Evolutionary conservation across 2,113 vertebrate species (phyloP).

Genomic region (Rhabdomys dilectus): DNA sequence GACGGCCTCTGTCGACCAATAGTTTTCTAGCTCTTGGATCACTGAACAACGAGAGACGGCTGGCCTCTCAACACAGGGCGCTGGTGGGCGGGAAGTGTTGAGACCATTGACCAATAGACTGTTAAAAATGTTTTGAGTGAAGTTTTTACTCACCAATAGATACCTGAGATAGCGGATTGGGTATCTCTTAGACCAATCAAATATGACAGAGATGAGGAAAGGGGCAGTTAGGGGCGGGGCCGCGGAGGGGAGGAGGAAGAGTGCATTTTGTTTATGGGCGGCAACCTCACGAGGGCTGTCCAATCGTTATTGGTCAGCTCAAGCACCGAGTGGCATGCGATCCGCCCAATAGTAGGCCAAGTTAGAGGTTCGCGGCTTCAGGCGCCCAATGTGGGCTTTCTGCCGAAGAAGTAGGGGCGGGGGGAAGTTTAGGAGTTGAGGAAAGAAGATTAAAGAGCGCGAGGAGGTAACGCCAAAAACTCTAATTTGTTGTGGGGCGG

Average conservation of each 20-base stretch:
- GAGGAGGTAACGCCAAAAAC: slow-evolving; percentile 85
- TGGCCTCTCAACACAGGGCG: slow-evolving; percentile 71
- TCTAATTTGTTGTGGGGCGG: slow-evolving; percentile 82
- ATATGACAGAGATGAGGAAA: slow-evolving; percentile 50
- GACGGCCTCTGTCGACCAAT: slow-evolving; percentile 78
- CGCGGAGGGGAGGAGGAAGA: slow-evolving; percentile 23
- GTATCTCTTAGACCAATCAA: slow-evolving; percentile 75
- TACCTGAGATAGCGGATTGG: slow-evolving; percentile 77
- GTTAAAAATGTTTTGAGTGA: not conserved
- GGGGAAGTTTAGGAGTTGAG: slow-evolving; percentile 83
- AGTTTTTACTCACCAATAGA: slow-evolving; percentile 53
- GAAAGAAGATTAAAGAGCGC: slow-evolving; percentile 87
- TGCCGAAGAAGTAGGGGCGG: slow-evolving; percentile 76
- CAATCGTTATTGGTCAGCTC: slow-evolving; percentile 61
- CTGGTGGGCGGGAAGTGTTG: slow-evolving; percentile 2
- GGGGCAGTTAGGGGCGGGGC: slow-evolving; percentile 15
- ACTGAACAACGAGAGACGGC: slow-evolving; percentile 50
- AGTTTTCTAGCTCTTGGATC: not conserved
- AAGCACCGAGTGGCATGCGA: slow-evolving; percentile 57
- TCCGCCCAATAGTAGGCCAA: slow-evolving; percentile 52
- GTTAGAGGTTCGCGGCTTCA: slow-evolving; percentile 16
- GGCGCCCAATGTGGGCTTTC: slow-evolving; percentile 74
- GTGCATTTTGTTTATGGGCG: slow-evolving; percentile 82
- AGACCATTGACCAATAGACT: slow-evolving; percentile 68
- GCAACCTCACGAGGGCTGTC: slow-evolving; percentile 72